Base-by-base conservation (phyloP, 64 coral and sea anemone genomes). In the Montipora efflorescens region DNA sequence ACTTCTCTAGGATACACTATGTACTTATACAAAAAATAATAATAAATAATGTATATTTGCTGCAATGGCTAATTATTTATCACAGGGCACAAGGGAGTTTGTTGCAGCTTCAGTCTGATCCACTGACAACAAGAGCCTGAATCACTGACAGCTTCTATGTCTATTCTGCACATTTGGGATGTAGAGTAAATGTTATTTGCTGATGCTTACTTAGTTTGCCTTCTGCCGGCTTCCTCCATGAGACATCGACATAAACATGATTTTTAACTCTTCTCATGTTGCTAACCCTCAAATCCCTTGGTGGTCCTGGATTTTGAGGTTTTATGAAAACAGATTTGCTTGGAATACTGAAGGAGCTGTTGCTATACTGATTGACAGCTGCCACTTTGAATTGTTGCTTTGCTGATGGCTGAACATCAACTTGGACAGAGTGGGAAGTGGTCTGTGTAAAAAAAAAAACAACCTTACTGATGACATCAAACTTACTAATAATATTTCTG, bases 171-270 rank as follows among this genome's bases (percentile, higher is more conserved):
- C 62, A 67, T 9, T 9, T 67, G 62, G 4, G 12, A 14, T 9
- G 11, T 67, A 12, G 4, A 18, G 62, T 67, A 67, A 71, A 21
- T 71, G 2, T 71, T 21, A 9, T 5, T 0, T 61, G 14, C 0
- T 82, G 7, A 4, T 82, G 15, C 62, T 23, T 86, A 86, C 82
- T 59, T 21, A 22, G 4, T 5, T 0, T 49, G 43, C 19, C 85
- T 3, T 61, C 53, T 57, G 11, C 25, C 58, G 90, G 90, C 75
- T 92, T 92, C 58, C 47, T 92, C 90, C 90, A 92, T 19, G 36
- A 55, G 9, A 92, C 19, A 18, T 85, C 25, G 0, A 86, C 22
- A 5, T 58, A 5, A 11, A 76, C 79, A 23, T 18, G 36, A 12
- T 19, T 52, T n/a, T 92, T 92, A 2, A 92, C 44, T 1, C 4